Base-by-base conservation (phyloP, 2,888 invertebrate species). In the Polymixis flavicincta region DNA sequence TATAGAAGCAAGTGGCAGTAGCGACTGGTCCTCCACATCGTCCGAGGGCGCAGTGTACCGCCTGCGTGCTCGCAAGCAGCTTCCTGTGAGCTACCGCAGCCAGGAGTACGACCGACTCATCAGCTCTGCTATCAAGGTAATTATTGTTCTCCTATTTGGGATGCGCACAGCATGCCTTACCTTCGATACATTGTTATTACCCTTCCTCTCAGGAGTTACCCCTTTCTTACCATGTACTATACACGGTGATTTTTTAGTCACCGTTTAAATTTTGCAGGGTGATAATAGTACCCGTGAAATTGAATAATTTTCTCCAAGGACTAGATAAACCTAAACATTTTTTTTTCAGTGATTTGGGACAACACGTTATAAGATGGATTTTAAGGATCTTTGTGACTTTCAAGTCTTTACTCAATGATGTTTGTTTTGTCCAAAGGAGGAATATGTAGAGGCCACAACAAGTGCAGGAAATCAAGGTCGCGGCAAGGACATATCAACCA, bases 31-130 rank as follows among this genome's bases (percentile, higher is more conserved):
- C 77, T 93, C 93, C 4, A 92, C 95, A 45, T 95, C 96, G 45
- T 97, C 97, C 42, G 97, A 98, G 86, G 98, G 98, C 19, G 96
- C 93, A 9, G 98, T 98, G 87, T 99, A 99, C 95, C 98, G 99
- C 77, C 95, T 99, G 87, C 97, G 99, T 28, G 98, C 98, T 88
- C 97, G 99, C 28, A 96, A 98, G 0, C 98, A 98, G 90, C 97
- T 98, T 63, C 98, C 98, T 85, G 98, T 98, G 74, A 98, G 98
- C 92, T 98, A 98, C 90, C 97, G 98, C 82, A 98, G 99, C 87
- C 98, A 98, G 92, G 99, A 99, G 93, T 99, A 98, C 95, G 99
- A 99, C 92, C 98, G 99, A 50, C 97, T 99, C 92, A 99, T 99
- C 87, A 98, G 99, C 92, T 98, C 98, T 59, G 99, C 99, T 17